Evolutionary conservation across 2,888 invertebrate species (phyloP), one percentile per base, ranked within the genome.

Genomic region (Amblyteles armatorius): DNA sequence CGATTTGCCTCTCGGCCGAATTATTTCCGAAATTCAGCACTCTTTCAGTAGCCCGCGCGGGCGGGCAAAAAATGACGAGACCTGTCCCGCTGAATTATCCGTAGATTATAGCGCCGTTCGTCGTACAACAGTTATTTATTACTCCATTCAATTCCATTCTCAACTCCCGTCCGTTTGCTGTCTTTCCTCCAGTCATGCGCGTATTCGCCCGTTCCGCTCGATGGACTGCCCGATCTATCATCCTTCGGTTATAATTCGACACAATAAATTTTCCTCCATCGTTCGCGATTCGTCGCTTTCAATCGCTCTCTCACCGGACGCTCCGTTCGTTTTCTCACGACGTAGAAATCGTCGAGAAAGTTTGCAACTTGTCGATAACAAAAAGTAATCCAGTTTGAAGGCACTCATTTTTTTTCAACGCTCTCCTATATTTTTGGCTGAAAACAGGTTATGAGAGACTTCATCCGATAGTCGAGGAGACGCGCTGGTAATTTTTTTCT

Each of bases 1-100:
- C 80, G 48, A 67, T 73, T 68, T 68, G 55, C 55, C 73, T 68
- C 72, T 36, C 68, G 73, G 60, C 26, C 40, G 13, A 29, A 68
- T 74, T 57, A 57, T 80, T 73, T 48, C 44, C 36, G 22, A 13
- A 67, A 44, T 44, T 44, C 67, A 29, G 11, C 44, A 33, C 16
- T 63, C 63, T n/a, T 63, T 16, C 63, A 16, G 5, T 16, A 2
- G 29, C n/a, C 3, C 11, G 29, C 60, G 29, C 60, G 5, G 26
- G 11, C 5, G 33, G 13, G 16, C 26, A 13, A 60, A 26, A 29
- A 33, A 29, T 16, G 29, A 29, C 5, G 29, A 44, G 6, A 60
- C 29, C 26, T 1, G 26, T 29, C 40, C 7, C 26, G n/a, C 29
- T 63, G 48, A 74, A 63, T 29, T 11, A 63, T 63, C 29, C 2